These are phyloP conservation scores for Macrotus californicus DNA, from an alignment of 2,113 vertebrate genomes.

Conservation along the genomic window DNA sequence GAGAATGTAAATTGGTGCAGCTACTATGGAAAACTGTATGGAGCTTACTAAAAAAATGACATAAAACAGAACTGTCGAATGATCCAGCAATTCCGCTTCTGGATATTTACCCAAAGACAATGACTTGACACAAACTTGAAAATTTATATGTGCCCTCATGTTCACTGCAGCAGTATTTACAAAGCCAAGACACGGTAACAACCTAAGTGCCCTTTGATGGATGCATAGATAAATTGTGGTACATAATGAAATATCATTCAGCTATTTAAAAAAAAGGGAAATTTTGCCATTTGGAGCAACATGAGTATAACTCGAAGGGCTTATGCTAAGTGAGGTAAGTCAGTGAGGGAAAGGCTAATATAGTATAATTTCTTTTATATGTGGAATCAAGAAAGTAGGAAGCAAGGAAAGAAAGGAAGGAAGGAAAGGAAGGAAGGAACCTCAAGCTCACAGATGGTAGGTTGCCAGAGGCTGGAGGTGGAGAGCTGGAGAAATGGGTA, in stretches of 20 bases:
- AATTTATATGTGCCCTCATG: neutral
- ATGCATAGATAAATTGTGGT: neutral
- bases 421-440: too few species aligned
- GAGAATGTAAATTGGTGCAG: neutral
- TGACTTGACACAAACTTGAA: neutral
- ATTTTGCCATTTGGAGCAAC: neutral
- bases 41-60: neutral
- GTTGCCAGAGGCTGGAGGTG: neutral
- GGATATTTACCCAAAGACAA: neutral
- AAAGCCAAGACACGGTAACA: neutral
- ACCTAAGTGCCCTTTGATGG: neutral
- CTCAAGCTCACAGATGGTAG: neutral
- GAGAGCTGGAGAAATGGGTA: too few species aligned
- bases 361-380: neutral
- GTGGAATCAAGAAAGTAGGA: too few species aligned
- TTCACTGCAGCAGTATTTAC: neutral
- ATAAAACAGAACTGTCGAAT: neutral
- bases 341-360: neutral
- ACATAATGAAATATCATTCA: neutral
- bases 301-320: neutral
- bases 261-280: neutral
- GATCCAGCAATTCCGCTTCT: neutral
- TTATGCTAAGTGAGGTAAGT: neutral
- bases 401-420: too few species aligned
- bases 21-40: neutral